Conservation (phyloP, 2,888 invertebrate species). For the Pocota personata region DNA sequence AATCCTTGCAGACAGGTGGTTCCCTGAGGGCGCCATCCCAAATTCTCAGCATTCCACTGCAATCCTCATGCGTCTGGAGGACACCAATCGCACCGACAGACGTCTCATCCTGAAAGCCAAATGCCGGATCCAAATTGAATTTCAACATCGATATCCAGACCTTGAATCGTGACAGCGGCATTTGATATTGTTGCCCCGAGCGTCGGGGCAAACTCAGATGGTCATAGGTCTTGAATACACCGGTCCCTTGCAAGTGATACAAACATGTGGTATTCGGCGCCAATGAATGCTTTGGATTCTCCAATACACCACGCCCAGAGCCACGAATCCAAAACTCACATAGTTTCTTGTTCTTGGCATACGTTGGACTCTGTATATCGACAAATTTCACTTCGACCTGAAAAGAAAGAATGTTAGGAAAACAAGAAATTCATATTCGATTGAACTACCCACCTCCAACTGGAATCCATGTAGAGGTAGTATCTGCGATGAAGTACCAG, state of each 20-base stretch:
- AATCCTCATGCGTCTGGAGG: slow-evolving; percentile 87
- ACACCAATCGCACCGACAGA: slow-evolving; percentile 81
- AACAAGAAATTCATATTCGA: slow-evolving; percentile 59
- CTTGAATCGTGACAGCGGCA: slow-evolving; percentile 87
- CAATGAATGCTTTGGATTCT: slow-evolving; percentile 93
- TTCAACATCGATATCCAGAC: slow-evolving; percentile 94
- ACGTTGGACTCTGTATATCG: slow-evolving; percentile 91
- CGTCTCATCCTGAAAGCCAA: slow-evolving; percentile 82
- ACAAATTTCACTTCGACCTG: slow-evolving; percentile 91
- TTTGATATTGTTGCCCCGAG: slow-evolving; percentile 82
- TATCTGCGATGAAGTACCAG: slow-evolving; percentile 89
- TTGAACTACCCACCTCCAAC: slow-evolving; percentile 87
- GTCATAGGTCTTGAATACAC: slow-evolving; percentile 84
- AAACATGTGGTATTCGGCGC: slow-evolving; percentile 95
- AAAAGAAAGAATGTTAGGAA: slow-evolving; percentile 14
- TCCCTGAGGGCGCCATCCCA: slow-evolving; percentile 93
- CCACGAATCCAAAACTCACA: slow-evolving; percentile 95
- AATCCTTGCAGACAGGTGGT: slow-evolving; percentile 90
- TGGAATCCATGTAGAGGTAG: slow-evolving; percentile 94
- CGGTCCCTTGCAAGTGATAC: slow-evolving; percentile 89
- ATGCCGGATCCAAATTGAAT: slow-evolving; percentile 90
- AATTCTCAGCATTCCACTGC: slow-evolving; percentile 92
- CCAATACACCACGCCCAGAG: slow-evolving; percentile 90
- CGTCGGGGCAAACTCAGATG: slow-evolving; percentile 85
- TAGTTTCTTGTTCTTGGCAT: slow-evolving; percentile 91